Evolutionary conservation across 2,888 invertebrate species (phyloP).

Genomic region (Plagodis pulveraria): DNA sequence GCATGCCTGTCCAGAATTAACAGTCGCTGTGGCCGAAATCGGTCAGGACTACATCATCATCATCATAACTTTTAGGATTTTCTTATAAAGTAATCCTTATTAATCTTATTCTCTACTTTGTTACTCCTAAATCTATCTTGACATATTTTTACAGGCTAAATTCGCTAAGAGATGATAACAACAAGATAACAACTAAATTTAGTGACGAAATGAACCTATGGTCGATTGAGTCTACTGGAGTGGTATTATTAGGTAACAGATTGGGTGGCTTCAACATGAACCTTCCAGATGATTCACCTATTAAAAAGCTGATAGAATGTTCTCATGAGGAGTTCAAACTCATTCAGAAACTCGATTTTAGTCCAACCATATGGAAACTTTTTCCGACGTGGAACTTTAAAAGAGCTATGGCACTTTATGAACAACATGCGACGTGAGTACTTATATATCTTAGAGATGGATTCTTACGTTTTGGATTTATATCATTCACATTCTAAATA

Average conservation of each 20-base stretch:
- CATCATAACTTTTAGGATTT: no score
- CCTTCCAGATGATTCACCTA: constrained; percentile 62
- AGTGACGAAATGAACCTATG: constrained; percentile 85
- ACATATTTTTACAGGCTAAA: constrained; percentile 72
- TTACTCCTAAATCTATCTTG: no score
- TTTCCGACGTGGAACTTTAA: constrained; percentile 57
- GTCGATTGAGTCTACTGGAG: constrained; percentile 85
- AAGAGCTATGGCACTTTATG: constrained; percentile 61
- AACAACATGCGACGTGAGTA: constrained; percentile 60
- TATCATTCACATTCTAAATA: no score
- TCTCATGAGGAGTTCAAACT: constrained; percentile 56
- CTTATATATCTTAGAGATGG: no score
- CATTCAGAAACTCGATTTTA: constrained; percentile 58
- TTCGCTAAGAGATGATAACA: constrained; percentile 73
- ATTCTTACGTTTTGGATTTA: no score
- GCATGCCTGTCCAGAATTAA: no score
- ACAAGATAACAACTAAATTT: constrained; percentile 84
- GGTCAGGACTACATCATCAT: no score
- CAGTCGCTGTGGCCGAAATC: no score
- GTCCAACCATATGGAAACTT: constrained; percentile 61
- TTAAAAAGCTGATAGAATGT: constrained; percentile 57
- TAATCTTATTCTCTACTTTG: no score
- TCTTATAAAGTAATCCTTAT: no score
- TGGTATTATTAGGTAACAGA: constrained; percentile 68
- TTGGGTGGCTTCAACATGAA: constrained; percentile 64